Conservation (phyloP, 2,888 invertebrate species). For the Chromoteleia sp. region DNA sequence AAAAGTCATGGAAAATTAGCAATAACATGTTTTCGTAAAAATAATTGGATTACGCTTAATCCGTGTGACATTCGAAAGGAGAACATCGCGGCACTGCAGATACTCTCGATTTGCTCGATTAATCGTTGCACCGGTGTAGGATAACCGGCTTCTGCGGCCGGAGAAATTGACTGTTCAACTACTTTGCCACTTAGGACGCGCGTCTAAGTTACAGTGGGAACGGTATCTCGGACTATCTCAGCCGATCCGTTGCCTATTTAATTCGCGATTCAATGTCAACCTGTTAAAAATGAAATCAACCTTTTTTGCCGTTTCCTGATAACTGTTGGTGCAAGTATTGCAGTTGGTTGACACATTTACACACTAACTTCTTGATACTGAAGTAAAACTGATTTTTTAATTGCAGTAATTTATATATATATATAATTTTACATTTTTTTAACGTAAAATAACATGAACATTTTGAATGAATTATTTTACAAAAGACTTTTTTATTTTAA, state of each 20-base stretch:
- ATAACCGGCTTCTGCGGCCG: slow-evolving; percentile 66
- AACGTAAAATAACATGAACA: too few relatives aligned
- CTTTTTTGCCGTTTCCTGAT: slow-evolving; percentile 29
- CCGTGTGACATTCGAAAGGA: slow-evolving; percentile 58
- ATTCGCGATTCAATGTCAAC: slow-evolving; percentile 47
- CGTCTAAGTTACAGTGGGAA: slow-evolving; percentile 30
- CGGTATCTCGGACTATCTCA: slow-evolving; percentile 44
- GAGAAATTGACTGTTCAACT: slow-evolving; percentile 67
- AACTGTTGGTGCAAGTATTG: slow-evolving; percentile 16
- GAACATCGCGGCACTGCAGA: slow-evolving; percentile 50
- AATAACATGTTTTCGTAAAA: slow-evolving; percentile 18
- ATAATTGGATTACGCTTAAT: slow-evolving; percentile 44
- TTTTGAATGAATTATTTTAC: too few relatives aligned
- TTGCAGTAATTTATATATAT: too few relatives aligned
- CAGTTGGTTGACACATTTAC: slow-evolving; percentile 45
- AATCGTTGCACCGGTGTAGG: slow-evolving; percentile 59
- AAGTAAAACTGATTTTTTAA: too few relatives aligned
- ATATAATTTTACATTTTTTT: too few relatives aligned
- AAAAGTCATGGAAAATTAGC: too few relatives aligned
- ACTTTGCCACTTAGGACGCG: slow-evolving; percentile 53
- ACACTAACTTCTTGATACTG: too few relatives aligned
- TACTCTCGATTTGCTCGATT: slow-evolving; percentile 70
- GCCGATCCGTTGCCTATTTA: slow-evolving; percentile 43
- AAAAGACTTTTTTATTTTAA: too few relatives aligned
- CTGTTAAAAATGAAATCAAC: slow-evolving; percentile 40